Evolutionary conservation across 2,888 invertebrate species (phyloP), one percentile per base, ranked within the genome.

Genomic region (Fragum whitleyi): DNA sequence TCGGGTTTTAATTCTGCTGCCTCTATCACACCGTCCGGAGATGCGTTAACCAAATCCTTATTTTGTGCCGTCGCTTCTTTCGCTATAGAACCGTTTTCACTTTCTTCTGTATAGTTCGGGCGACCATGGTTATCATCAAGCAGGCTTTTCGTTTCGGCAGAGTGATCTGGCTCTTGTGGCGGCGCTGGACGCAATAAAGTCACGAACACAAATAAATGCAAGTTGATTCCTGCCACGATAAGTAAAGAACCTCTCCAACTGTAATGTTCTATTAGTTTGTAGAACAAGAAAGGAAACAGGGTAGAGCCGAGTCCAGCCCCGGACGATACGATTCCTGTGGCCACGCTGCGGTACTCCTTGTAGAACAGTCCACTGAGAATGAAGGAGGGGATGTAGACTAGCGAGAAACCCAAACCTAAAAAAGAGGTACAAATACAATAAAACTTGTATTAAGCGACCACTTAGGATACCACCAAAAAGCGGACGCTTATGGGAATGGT

Each of bases 231-330:
- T 29, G 88, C 83, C 7, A 89, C 65, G 47, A 91, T 79, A 19
- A 89, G 83, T 9, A 91, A 59, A 1, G 91, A 90, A 9, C 90
- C 90, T 65, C 88, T 86, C 91, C 91, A 91, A 7, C 88, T 81
- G 65, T 88, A 91, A 28, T 75, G 28, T 21, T 87, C 77, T 26
- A 91, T 91, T 21, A 91, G 85, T 21, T 77, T 70, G 51, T 87
- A 82, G 2, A 85, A 65, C 16, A 91, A 39, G 14, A 88, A 82
- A 5, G 91, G 90, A 71, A 90, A 89, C 19, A 90, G 51, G 19
- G 88, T 79, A n/a, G 74, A 81, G 19, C 90, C 91, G 2, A 90
- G 72, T 16, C 89, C 90, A 2, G 87, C 87, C 0, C 90, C 91
- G 67, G 88, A 85, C 0, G 89, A 86, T 16, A 85, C 89, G 7